Evolutionary conservation across 2,888 invertebrate genomes (phyloP).

Genomic region (Rhagophthalmus giganteus): DNA sequence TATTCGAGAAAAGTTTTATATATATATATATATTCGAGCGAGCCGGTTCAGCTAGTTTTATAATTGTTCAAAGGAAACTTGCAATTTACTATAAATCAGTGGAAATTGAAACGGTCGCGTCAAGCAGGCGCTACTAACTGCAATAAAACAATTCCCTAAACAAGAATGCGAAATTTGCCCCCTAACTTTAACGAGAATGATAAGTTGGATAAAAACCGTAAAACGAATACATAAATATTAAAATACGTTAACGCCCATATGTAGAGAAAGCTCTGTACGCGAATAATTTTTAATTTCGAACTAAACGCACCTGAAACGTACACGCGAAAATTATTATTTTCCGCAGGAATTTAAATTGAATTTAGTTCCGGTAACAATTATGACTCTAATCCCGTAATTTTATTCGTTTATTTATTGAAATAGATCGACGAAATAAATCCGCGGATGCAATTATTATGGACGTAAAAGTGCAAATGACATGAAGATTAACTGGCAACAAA

Average conservation of each 20-base stretch:
- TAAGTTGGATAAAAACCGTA: slow-evolving; percentile 3
- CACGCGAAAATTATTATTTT: background rate
- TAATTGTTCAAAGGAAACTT: slow-evolving; percentile 32
- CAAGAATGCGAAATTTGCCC: slow-evolving; percentile 27
- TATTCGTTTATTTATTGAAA: background rate
- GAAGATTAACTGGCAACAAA: background rate
- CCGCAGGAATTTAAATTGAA: background rate
- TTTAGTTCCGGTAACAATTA: background rate
- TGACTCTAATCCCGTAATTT: background rate
- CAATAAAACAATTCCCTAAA: slow-evolving; percentile 40
- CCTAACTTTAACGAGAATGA: slow-evolving; percentile 4
- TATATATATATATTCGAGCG: slow-evolving; percentile 9
- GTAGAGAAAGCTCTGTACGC: background rate
- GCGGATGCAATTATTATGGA: background rate
- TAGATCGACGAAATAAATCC: background rate
- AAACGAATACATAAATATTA: background rate
- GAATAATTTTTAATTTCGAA: background rate
- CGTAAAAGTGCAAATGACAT: background rate
- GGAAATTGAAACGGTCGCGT: slow-evolving; percentile 30
- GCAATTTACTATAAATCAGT: slow-evolving; percentile 35
- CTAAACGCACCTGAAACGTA: background rate
- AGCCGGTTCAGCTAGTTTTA: slow-evolving; percentile 29
- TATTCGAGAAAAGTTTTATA: slow-evolving; percentile 13
- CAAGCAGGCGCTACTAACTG: slow-evolving; percentile 30
- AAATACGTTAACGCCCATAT: background rate